Evolutionary conservation across 1,140 invertebrate genomes (phyloP), one percentile per base, ranked within the genome.

Genomic region (Ectropis grisescens): DNA sequence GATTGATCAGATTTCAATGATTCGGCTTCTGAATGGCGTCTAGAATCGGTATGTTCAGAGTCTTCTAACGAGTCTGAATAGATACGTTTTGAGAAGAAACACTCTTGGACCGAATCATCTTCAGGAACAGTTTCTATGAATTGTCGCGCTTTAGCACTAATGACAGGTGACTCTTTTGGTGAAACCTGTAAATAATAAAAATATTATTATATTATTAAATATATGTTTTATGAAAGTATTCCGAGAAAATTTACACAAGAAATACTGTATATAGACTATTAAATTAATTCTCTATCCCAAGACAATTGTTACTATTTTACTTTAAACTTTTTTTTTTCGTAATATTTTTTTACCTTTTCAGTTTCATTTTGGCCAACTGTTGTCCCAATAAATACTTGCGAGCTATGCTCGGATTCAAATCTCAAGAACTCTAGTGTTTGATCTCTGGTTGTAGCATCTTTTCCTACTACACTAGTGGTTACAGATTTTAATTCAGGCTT

Each of bases 121-220:
- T 84, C 82, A 8, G 82, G 80, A 9, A 84, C 79, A 2, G 82
- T 84, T 53, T 84, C 82, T 45, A 84, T 84, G 41, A 84, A 84
- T 36, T 84, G 82, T 11, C 82, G 60, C 11, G 82, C 82, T 49
- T 84, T 84, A 12, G 82, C 76, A 47, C 82, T 84, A 30, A 84
- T 84, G 2, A 80, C 75, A 13, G 74, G 76, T 4, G 71, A 75
- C 41, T 76, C 71, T 50, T 76, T 79, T 3, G 64, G 60, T 11
- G 58, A 56, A 25, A 62, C 38, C 72, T 79, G 42, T 37, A 61
- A 50, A 27, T 9, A 33, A 29, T 24, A n/a, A n/a, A n/a, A n/a
- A n/a, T n/a, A 31, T 37, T 28, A 16, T 33, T 25, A 1, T 24
- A 29, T 24, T 40, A 25, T 33, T 34, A 26, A n/a, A n/a, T n/a